Conservation (phyloP, 1,140 invertebrate species). For the Bombus affinis region DNA sequence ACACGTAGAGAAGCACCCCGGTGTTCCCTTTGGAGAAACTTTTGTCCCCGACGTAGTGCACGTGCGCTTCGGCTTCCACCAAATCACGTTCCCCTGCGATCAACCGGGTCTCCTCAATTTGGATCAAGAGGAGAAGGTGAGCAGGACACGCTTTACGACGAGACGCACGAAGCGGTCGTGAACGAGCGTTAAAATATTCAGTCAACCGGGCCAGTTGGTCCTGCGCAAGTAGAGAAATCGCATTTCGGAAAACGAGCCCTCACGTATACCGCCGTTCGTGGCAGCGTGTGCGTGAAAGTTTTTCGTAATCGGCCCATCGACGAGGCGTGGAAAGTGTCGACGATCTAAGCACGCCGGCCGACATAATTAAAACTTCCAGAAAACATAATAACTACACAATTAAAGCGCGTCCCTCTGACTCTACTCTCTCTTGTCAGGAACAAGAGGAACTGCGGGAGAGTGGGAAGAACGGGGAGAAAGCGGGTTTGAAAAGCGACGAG, state of each 20-base stretch:
- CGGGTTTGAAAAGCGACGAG: background rate
- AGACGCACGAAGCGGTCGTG: no score
- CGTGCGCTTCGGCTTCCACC: background rate
- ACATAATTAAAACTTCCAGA: conserved; percentile 57
- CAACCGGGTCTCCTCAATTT: no score
- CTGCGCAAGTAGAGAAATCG: background rate
- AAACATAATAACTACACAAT: conserved; percentile 59
- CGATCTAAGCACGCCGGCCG: conserved; percentile 45
- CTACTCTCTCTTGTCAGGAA: conserved; percentile 22
- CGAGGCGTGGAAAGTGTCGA: conserved; percentile 5
- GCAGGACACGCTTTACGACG: background rate
- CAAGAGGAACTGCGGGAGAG: conserved; percentile 14
- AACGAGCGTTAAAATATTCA: background rate
- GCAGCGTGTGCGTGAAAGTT: background rate
- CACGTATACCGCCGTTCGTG: background rate
- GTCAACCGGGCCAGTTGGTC: background rate
- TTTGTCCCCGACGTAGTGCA: background rate
- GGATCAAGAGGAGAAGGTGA: background rate
- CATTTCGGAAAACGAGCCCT: background rate
- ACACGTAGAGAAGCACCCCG: no score
- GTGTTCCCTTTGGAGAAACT: background rate
- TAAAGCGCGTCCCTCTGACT: conserved; percentile 45
- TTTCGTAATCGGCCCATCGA: conserved; percentile 18
- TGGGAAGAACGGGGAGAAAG: conserved; percentile 2
- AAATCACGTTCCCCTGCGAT: background rate